Evolutionary conservation across 2,797 vertebrate species (phyloP).

Genomic region (Lepilemur ruficaudatus): DNA sequence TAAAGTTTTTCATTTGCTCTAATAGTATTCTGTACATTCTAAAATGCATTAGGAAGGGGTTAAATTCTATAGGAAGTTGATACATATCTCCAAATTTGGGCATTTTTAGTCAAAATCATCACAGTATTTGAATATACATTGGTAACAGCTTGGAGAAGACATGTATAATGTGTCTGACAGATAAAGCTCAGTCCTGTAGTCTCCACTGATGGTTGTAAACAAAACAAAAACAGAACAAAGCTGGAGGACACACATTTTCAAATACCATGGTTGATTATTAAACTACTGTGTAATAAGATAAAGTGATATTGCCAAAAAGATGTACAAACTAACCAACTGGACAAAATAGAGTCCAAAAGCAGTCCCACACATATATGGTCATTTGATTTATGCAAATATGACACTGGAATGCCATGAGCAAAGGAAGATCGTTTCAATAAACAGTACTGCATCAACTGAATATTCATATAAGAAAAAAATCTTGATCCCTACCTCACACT

Average conservation of each 20-base stretch:
- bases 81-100: not conserved
- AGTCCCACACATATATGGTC: not conserved
- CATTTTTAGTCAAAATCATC: not conserved
- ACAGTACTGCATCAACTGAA: not conserved
- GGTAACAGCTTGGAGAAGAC: not conserved
- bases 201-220: not conserved
- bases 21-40: not conserved
- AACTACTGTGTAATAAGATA: not conserved
- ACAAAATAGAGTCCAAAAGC: not conserved
- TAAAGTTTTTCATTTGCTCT: not conserved
- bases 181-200: not conserved
- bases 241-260: not conserved
- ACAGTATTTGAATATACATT: not conserved
- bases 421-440: not conserved
- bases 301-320: not conserved
- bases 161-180: not conserved
- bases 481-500: not conserved
- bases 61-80: not conserved
- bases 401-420: not conserved
- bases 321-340: not conserved
- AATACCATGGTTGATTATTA: not conserved
- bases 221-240: not conserved
- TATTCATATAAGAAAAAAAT: not conserved
- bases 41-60: not conserved
- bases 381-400: not conserved